These are phyloP conservation scores for Scaptodrosophila latifasciaeformis DNA, from an alignment of 2,888 invertebrate species.

Conservation along the genomic window DNA sequence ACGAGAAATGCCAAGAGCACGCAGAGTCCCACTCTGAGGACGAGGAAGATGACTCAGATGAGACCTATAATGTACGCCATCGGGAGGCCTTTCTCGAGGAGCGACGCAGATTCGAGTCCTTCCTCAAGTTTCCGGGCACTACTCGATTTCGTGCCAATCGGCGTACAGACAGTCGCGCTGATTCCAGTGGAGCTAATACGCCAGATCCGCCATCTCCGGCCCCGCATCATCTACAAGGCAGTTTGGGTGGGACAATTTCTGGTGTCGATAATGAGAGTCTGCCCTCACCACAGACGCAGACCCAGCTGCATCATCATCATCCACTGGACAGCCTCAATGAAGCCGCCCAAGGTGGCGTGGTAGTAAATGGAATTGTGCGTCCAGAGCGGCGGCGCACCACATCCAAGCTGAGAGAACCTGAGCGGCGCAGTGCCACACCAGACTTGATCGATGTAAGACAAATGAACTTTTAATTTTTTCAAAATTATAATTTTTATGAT, in stretches of 20 bases:
- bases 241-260: slow-evolving; percentile 59
- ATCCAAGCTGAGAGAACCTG: slow-evolving; percentile 62
- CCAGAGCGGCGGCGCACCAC: slow-evolving; percentile 73
- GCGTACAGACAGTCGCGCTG: slow-evolving; percentile 81
- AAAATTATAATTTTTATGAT: slow-evolving; percentile 8
- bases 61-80: slow-evolving; percentile 83
- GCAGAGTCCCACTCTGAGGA: slow-evolving; percentile 41
- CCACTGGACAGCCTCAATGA: slow-evolving; percentile 62
- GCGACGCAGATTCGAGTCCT: slow-evolving; percentile 79
- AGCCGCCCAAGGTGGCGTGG: slow-evolving; percentile 36
- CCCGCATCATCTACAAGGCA: too few relatives aligned
- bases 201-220: slow-evolving; percentile 82
- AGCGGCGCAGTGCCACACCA: slow-evolving; percentile 76
- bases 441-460: slow-evolving; percentile 75
- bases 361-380: slow-evolving; percentile 40
- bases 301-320: slow-evolving; percentile 44
- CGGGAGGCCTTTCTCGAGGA: slow-evolving; percentile 81
- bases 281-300: slow-evolving; percentile 71
- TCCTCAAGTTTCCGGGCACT: slow-evolving; percentile 74
- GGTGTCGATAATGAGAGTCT: slow-evolving; percentile 73
- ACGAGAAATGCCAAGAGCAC: slow-evolving; percentile 3
- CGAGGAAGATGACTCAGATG: slow-evolving; percentile 88
- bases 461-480: slow-evolving; percentile 1
- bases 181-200: slow-evolving; percentile 84
- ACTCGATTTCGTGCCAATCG: slow-evolving; percentile 79